A percentile compares a stretch with the other conserved stretches of the same genome.
Evolutionary conservation across 1,140 invertebrate species (phyloP).

Genomic region (Bombus confusus): DNA sequence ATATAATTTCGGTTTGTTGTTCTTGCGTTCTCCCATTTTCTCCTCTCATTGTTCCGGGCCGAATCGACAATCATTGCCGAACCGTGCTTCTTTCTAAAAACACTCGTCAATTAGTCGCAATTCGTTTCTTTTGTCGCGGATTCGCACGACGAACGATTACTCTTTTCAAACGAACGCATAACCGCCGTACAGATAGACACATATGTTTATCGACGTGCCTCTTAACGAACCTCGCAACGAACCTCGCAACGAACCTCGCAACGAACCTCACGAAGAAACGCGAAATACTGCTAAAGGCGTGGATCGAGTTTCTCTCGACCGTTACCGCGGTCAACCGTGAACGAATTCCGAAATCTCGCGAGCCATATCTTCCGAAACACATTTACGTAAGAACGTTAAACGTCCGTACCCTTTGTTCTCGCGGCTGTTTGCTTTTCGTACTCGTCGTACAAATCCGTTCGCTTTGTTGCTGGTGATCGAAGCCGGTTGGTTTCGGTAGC

Average conservation of each 20-base stretch:
- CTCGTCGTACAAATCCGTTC: neutral
- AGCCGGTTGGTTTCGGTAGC: neutral
- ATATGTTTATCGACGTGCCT: neutral
- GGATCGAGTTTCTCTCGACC: neutral
- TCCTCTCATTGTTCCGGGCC: neutral
- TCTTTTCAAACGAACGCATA: neutral
- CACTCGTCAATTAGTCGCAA: neutral
- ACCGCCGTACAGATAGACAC: neutral
- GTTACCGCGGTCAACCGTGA: neutral
- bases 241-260: neutral
- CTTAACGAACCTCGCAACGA: neutral
- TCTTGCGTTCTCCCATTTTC: neutral
- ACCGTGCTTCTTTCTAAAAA: neutral
- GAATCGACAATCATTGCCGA: conserved; percentile 3
- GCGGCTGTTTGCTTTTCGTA: neutral
- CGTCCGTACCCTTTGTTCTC: neutral
- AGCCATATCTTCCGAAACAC: neutral
- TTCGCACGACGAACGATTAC: neutral
- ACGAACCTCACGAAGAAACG: neutral
- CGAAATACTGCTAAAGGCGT: neutral
- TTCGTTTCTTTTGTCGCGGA: too few species aligned
- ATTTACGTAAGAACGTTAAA: neutral
- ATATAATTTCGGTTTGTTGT: neutral
- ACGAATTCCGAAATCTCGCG: too few species aligned
- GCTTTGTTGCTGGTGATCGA: neutral